Percentiles rank a stretch among this genome's conserved stretches.
Conservation (phyloP, 2,888 invertebrate genomes). For the Hemicrepidius hirtus region DNA sequence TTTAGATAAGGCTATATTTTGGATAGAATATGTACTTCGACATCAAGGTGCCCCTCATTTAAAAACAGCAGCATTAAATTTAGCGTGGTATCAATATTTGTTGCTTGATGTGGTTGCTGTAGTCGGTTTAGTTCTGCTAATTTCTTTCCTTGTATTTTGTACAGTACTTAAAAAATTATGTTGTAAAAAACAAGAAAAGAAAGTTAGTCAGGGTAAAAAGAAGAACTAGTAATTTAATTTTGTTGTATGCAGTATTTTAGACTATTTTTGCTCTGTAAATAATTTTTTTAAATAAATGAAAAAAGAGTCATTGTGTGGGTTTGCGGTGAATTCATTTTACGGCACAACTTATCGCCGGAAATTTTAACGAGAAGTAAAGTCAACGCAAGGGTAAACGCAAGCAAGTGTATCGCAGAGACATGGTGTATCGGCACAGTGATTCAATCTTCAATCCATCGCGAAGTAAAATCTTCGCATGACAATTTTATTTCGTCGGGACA, state of each 20-base stretch:
- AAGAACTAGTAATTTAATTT: conserved; percentile 17
- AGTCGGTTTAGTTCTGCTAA: conserved; percentile 29
- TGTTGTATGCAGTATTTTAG: not conserved
- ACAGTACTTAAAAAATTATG: not conserved
- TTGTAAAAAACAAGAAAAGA: not conserved
- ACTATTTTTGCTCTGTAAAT: not conserved
- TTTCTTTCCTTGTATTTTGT: not conserved
- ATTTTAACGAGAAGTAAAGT: too few relatives aligned
- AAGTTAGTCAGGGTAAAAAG: conserved; percentile 5
- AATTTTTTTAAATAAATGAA: too few relatives aligned
- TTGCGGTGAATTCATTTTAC: too few relatives aligned
- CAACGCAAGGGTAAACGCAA: too few relatives aligned
- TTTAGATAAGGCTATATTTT: conserved; percentile 60
- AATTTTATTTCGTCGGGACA: too few relatives aligned
- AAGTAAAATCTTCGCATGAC: too few relatives aligned
- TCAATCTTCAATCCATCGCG: too few relatives aligned
- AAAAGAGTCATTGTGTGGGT: too few relatives aligned
- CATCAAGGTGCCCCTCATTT: conserved; percentile 57
- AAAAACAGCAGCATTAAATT: conserved; percentile 56
- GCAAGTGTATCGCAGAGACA: too few relatives aligned
- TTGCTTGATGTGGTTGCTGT: conserved; percentile 24
- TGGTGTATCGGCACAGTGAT: too few relatives aligned
- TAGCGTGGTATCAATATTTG: conserved; percentile 61
- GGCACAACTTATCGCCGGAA: too few relatives aligned
- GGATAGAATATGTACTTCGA: conserved; percentile 60